Evolutionary conservation across 1,140 invertebrate species (phyloP).

Genomic region (Dreissena rostriformis): DNA sequence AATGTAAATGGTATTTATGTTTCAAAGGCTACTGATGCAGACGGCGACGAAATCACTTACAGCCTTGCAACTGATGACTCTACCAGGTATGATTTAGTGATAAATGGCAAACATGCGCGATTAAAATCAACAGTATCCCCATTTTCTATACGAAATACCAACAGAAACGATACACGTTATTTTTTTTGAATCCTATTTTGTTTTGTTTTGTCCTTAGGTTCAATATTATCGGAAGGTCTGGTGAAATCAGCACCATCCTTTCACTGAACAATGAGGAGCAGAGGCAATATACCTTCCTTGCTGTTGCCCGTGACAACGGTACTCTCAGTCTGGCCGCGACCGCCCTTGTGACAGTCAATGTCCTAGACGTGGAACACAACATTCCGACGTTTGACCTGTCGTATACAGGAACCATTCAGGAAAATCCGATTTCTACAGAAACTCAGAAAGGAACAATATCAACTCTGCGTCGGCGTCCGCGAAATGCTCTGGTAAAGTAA

Average conservation of each 20-base stretch:
- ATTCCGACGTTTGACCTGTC: constrained; percentile 63
- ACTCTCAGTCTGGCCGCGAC: constrained; percentile 21
- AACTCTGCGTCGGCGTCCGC: no score
- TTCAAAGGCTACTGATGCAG: constrained; percentile 58
- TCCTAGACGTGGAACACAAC: constrained; percentile 63
- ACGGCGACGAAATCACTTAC: constrained; percentile 44
- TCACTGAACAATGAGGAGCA: constrained; percentile 63
- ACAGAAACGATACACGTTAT: no score
- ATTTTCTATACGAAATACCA: no score
- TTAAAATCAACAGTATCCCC: no score
- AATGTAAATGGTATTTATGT: no score
- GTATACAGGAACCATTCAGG: constrained; percentile 60
- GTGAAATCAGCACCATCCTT: constrained; percentile 56
- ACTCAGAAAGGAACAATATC: not conserved
- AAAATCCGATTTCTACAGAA: constrained; percentile 23
- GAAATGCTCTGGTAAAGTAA: no score
- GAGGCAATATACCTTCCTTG: constrained; percentile 56
- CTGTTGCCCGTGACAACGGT: constrained; percentile 58
- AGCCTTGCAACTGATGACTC: not conserved
- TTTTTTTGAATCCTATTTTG: no score
- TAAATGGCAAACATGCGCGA: no score
- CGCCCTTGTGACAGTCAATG: constrained; percentile 64
- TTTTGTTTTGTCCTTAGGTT: constrained; percentile 64
- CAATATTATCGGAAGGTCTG: constrained; percentile 57
- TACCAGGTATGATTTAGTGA: not conserved